Evolutionary conservation across 2,113 vertebrate genomes (phyloP).

Genomic region (Pyxicephalus adspersus): DNA sequence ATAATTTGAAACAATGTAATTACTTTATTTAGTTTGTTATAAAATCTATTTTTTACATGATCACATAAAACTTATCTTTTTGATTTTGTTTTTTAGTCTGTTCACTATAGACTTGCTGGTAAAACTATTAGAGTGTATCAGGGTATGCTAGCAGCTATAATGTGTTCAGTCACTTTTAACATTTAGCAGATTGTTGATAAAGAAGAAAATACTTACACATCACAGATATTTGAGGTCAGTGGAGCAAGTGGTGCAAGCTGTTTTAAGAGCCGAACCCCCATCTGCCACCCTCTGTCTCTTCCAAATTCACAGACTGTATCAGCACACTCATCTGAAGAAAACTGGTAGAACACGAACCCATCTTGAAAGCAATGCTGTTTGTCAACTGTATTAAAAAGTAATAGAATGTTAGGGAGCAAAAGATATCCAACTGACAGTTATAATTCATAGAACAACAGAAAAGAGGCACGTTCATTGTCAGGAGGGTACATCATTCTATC

Average conservation of each 20-base stretch:
- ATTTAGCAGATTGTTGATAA: not conserved
- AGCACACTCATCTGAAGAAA: conserved; percentile 93
- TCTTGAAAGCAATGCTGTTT: conserved; percentile 92
- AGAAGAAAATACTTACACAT: conserved; percentile 80
- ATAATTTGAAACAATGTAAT: no score
- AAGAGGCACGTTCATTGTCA: no score
- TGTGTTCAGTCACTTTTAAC: not conserved
- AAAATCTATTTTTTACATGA: no score
- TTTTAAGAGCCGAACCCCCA: conserved; percentile 87
- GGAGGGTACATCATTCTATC: no score
- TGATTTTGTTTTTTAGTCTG: no score
- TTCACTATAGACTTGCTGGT: no score
- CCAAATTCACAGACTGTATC: conserved; percentile 90
- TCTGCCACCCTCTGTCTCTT: conserved; percentile 89
- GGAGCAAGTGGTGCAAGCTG: conserved; percentile 87
- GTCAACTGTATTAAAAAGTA: conserved; percentile 78
- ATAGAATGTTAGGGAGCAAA: not conserved
- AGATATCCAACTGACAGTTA: not conserved
- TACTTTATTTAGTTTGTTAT: no score
- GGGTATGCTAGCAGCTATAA: not conserved
- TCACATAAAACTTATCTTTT: no score
- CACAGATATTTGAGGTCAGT: conserved; percentile 78
- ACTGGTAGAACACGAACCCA: conserved; percentile 91
- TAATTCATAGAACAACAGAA: no score
- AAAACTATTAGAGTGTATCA: no score